These are phyloP conservation scores for Galeopsomyia nigrocyanea DNA, from an alignment of 2,888 invertebrate species.

Conservation along the genomic window DNA sequence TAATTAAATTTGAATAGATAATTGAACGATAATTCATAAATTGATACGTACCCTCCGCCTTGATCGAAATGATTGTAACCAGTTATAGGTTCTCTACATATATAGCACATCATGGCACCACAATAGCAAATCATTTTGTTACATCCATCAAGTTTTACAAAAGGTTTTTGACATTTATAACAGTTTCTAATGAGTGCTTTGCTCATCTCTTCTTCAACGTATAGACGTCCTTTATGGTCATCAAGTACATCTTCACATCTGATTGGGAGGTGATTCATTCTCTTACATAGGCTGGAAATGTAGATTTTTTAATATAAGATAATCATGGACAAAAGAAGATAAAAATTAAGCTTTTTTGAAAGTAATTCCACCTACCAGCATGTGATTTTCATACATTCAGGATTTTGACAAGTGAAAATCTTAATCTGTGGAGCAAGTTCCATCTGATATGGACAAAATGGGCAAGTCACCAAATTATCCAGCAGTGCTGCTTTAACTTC, in stretches of 20 bases:
- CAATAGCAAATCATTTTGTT: constrained; percentile 50
- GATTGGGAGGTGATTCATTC: constrained; percentile 71
- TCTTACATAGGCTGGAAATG: constrained; percentile 66
- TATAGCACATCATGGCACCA: constrained; percentile 21
- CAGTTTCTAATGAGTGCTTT: constrained; percentile 67
- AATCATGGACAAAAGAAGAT: no score
- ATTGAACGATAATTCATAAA: neutral
- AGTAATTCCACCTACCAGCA: constrained; percentile 65
- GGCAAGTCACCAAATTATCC: constrained; percentile 72
- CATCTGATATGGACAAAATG: constrained; percentile 73
- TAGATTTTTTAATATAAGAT: neutral
- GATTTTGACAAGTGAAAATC: constrained; percentile 72
- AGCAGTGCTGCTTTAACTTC: constrained; percentile 73
- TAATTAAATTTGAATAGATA: neutral
- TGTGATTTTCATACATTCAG: constrained; percentile 73
- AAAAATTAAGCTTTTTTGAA: neutral
- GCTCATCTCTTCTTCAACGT: constrained; percentile 73
- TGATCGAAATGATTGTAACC: constrained; percentile 25
- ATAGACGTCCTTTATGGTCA: constrained; percentile 67
- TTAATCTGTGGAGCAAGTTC: constrained; percentile 68
- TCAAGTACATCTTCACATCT: constrained; percentile 70
- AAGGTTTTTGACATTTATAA: constrained; percentile 57
- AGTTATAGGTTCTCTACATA: constrained; percentile 23
- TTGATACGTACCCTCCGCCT: neutral
- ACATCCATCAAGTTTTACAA: constrained; percentile 64